Evolutionary conservation across 1,140 invertebrate species (phyloP).

Genomic region (Hypothenemus hampei): DNA sequence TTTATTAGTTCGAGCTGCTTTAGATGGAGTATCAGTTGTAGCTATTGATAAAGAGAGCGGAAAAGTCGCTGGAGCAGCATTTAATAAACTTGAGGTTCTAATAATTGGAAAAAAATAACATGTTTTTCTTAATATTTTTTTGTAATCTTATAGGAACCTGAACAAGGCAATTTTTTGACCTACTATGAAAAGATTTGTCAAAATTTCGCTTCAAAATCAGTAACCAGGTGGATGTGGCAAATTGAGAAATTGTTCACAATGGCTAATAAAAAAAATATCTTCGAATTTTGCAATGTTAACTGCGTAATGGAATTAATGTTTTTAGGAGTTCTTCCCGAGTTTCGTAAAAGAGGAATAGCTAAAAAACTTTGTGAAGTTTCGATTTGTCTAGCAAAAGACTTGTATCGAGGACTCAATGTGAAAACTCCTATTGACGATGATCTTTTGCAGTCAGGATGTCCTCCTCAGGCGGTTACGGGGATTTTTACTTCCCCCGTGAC

Average conservation of each 20-base stretch:
- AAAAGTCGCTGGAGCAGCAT: constrained; percentile 53
- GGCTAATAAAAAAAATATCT: no score
- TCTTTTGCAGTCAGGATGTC: constrained; percentile 38
- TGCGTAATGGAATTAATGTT: constrained; percentile 64
- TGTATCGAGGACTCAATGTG: constrained; percentile 49
- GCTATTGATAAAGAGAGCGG: constrained; percentile 50
- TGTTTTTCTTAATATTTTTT: no score
- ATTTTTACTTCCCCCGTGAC: constrained; percentile 54
- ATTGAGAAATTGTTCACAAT: not conserved
- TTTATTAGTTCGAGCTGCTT: constrained; percentile 52
- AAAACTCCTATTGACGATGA: constrained; percentile 28
- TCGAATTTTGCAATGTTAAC: constrained; percentile 53
- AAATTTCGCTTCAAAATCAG: not conserved
- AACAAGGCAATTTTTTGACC: no score
- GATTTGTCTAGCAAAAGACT: constrained; percentile 50
- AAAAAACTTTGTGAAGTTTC: constrained; percentile 49
- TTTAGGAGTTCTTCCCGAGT: constrained; percentile 50
- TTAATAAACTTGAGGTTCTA: constrained; percentile 65
- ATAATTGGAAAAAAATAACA: no score
- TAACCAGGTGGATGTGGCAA: constrained; percentile 7
- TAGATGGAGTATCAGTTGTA: constrained; percentile 60
- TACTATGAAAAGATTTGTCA: no score
- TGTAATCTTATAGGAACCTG: no score
- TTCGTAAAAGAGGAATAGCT: constrained; percentile 50
- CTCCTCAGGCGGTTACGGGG: constrained; percentile 53